Conservation (phyloP, 2,888 invertebrate species). For the Blastobasis adustella region DNA sequence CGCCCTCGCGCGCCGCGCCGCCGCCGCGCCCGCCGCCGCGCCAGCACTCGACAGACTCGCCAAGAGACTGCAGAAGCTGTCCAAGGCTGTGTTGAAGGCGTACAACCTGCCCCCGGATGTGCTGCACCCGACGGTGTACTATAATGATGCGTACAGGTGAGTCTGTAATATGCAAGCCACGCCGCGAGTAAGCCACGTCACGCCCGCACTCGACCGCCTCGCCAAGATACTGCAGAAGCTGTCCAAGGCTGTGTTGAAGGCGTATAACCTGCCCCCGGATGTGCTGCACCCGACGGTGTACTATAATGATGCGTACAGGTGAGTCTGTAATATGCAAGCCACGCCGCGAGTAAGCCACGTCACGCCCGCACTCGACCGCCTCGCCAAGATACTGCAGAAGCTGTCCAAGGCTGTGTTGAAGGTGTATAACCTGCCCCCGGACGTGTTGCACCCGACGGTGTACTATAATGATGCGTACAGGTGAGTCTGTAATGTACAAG, state of each 20-base stretch:
- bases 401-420: conserved; percentile 82
- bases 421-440: conserved; percentile 83
- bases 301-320: conserved; percentile 85
- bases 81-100: conserved; percentile 81
- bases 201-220: conserved; percentile 78
- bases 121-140: conserved; percentile 85
- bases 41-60: conserved; percentile 80
- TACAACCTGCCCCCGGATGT: conserved; percentile 85
- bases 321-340: conserved; percentile 81
- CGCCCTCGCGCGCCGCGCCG: conserved; percentile 71
- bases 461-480: conserved; percentile 87
- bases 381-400: conserved; percentile 80
- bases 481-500: too few species aligned
- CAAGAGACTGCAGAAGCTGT: conserved; percentile 80
- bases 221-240: conserved; percentile 81
- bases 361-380: conserved; percentile 76
- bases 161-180: conserved; percentile 83
- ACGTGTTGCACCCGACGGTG: conserved; percentile 85
- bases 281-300: conserved; percentile 86
- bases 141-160: conserved; percentile 83
- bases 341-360: conserved; percentile 75
- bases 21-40: conserved; percentile 72
- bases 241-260: conserved; percentile 81
- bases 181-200: conserved; percentile 73
- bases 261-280: conserved; percentile 84